Conservation (phyloP, 2,888 invertebrate genomes). For the Mantis religiosa region DNA sequence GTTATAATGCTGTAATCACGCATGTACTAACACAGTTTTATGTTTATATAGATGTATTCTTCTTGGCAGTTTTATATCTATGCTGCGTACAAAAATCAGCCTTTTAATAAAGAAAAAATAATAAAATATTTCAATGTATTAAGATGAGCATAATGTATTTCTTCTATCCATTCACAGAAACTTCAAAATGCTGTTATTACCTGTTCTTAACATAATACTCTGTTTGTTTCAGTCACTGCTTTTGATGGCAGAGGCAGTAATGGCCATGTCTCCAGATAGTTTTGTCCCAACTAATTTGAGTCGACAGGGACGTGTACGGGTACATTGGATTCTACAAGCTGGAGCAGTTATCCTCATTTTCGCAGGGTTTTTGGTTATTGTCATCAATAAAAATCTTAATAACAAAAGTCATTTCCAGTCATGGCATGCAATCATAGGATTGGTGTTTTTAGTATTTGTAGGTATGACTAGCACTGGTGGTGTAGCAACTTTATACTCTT, state of each 20-base stretch:
- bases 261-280: slow-evolving; percentile 27
- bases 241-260: slow-evolving; percentile 27
- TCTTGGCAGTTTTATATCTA: no score
- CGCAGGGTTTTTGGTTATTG: slow-evolving; percentile 25
- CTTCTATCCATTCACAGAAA: no score
- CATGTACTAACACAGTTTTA: no score
- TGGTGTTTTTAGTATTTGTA: slow-evolving; percentile 21
- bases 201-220: no score
- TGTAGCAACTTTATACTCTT: slow-evolving; percentile 22
- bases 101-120: no score
- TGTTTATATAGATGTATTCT: no score
- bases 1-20: no score
- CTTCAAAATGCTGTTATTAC: no score
- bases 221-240: slow-evolving; percentile 20
- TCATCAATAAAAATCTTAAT: slow-evolving; percentile 26
- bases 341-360: slow-evolving; percentile 24
- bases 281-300: slow-evolving; percentile 15
- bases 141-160: no score
- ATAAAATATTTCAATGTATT: no score
- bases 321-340: slow-evolving; percentile 28
- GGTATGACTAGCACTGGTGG: slow-evolving; percentile 25
- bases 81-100: no score
- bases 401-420: slow-evolving; percentile 26
- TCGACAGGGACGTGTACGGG: slow-evolving; percentile 20
- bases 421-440: slow-evolving; percentile 23